These are phyloP conservation scores for Octopus sinensis DNA, from an alignment of 1,140 invertebrate species.

Conservation along the genomic window DNA sequence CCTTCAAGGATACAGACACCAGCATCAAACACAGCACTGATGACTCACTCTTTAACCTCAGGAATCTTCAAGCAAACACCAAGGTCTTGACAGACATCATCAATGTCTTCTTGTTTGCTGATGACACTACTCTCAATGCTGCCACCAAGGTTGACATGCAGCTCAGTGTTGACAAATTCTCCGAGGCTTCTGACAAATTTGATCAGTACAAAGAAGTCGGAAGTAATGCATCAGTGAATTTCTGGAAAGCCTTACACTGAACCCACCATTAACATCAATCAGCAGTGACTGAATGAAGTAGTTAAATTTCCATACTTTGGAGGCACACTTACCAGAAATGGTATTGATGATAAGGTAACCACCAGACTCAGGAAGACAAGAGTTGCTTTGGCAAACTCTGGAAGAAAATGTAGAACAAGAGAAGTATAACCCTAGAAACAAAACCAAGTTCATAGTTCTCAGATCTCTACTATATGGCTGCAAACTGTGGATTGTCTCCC, in stretches of 20 bases:
- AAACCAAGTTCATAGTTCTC: no score
- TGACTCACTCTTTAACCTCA: conserved; percentile 25
- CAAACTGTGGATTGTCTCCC: no score
- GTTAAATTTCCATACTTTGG: no score
- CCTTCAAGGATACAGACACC: background rate
- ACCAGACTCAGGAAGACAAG: no score
- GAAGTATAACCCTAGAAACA: no score
- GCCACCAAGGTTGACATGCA: conserved; percentile 25
- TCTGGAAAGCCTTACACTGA: conserved; percentile 14
- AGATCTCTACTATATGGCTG: no score
- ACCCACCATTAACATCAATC: no score
- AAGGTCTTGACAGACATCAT: conserved; percentile 18
- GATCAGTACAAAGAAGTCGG: conserved; percentile 30
- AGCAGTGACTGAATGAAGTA: no score
- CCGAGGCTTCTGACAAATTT: conserved; percentile 29
- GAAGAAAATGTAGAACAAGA: no score
- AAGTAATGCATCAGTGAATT: conserved; percentile 24
- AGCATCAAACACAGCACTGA: conserved; percentile 21
- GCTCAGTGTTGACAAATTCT: conserved; percentile 21
- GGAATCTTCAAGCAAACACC: conserved; percentile 22
- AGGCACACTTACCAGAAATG: no score
- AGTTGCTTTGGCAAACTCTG: no score
- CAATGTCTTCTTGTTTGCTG: conserved; percentile 24
- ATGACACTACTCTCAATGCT: conserved; percentile 30
- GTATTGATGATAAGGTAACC: no score